Conservation (phyloP, 2,888 invertebrate genomes). For the Lottia gigantea region DNA sequence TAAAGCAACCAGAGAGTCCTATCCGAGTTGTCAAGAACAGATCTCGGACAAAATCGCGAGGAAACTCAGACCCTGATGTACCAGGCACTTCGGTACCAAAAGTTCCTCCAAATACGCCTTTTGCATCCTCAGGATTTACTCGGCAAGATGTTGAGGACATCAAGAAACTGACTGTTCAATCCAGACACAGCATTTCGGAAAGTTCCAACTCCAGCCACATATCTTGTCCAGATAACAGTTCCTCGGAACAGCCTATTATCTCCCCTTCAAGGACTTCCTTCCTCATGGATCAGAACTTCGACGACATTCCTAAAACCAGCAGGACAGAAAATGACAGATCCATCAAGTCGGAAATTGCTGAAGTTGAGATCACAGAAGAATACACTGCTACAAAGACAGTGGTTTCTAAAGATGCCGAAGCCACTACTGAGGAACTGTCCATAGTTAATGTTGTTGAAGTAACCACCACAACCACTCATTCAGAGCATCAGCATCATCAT, state of each 20-base stretch:
- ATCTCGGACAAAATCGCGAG: conserved; percentile 15
- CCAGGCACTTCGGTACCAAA: neutral
- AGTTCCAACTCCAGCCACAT: conserved; percentile 53
- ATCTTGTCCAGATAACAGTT: conserved; percentile 50
- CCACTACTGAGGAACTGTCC: neutral
- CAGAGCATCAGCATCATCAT: neutral
- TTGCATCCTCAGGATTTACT: conserved; percentile 40
- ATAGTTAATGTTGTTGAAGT: neutral
- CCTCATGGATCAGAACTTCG: neutral
- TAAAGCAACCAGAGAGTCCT: no score
- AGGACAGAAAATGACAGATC: neutral
- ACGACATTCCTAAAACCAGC: neutral
- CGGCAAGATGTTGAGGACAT: conserved; percentile 49
- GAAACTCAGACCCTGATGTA: neutral
- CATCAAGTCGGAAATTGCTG: neutral
- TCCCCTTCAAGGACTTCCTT: neutral
- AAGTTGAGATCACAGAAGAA: neutral
- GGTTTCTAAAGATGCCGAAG: neutral
- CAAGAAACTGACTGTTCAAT: conserved; percentile 28
- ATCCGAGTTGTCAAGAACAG: no score
- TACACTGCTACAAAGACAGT: neutral
- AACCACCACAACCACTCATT: neutral
- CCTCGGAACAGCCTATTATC: neutral
- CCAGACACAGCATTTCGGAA: conserved; percentile 35
- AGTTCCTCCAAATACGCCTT: conserved; percentile 26